Conservation (phyloP, 2,113 vertebrate genomes). For the Zeus faber region DNA sequence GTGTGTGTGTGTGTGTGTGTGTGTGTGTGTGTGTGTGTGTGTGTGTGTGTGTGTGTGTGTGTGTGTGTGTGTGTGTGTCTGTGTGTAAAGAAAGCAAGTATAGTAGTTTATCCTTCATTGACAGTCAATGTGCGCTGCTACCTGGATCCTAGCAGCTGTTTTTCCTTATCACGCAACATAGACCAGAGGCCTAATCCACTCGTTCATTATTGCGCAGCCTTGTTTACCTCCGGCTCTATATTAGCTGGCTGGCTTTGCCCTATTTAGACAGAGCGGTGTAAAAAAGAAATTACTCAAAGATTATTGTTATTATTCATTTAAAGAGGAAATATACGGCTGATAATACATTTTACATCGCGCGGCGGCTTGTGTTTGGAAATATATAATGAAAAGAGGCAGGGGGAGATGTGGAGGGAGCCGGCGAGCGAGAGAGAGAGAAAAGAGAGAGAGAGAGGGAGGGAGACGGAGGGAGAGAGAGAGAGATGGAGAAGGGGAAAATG, state of each 20-base stretch:
- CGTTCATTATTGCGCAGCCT: slow-evolving; percentile 62
- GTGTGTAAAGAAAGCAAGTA: neutral
- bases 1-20: slow-evolving; percentile 6
- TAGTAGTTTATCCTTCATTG: slow-evolving; percentile 57
- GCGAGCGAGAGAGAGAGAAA: slow-evolving; percentile 8
- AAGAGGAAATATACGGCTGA: slow-evolving; percentile 68
- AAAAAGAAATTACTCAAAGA: slow-evolving; percentile 73
- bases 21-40: slow-evolving; percentile 1
- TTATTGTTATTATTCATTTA: slow-evolving; percentile 79
- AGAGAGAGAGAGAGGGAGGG: neutral
- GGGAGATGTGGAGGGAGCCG: slow-evolving; percentile 24
- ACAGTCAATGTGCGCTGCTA: slow-evolving; percentile 51
- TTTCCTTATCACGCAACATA: slow-evolving; percentile 55
- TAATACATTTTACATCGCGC: slow-evolving; percentile 75
- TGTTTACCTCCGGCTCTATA: slow-evolving; percentile 66
- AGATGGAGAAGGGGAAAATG: slow-evolving; percentile 45
- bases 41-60: slow-evolving; percentile 12
- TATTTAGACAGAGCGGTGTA: slow-evolving; percentile 54
- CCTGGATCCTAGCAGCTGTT: slow-evolving; percentile 57
- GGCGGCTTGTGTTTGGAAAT: slow-evolving; percentile 64
- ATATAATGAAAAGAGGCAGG: slow-evolving; percentile 61
- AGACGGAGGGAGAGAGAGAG: slow-evolving; percentile 1
- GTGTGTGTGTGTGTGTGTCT: neutral
- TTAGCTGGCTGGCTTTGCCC: slow-evolving; percentile 54
- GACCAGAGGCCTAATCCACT: slow-evolving; percentile 65